Conservation (phyloP, 2,113 vertebrate species). For the Oncorhynchus masou region DNA sequence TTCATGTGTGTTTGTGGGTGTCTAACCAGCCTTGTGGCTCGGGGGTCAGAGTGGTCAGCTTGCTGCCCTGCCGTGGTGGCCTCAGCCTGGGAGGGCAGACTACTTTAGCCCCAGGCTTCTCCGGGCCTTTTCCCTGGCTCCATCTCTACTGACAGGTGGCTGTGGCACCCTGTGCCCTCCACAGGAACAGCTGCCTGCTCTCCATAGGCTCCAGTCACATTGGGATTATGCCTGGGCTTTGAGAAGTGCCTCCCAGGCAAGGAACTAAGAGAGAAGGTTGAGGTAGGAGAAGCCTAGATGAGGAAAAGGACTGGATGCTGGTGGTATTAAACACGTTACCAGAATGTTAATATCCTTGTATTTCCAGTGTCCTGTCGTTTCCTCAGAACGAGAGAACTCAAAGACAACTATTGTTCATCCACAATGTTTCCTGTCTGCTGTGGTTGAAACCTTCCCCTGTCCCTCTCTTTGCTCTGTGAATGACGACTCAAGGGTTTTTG, state of each 20-base stretch:
- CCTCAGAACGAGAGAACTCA: not conserved
- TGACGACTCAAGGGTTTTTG: no score
- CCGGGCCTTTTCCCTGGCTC: conserved; percentile 53
- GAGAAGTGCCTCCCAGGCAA: conserved; percentile 48
- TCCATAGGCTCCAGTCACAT: conserved; percentile 43
- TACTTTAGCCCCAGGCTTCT: conserved; percentile 64
- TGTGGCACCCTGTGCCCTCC: conserved; percentile 50
- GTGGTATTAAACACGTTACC: not conserved
- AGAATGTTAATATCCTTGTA: not conserved
- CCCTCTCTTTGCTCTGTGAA: not conserved
- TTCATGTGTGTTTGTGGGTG: conserved; percentile 34
- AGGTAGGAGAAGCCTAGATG: not conserved
- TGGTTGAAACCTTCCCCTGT: conserved; percentile 9
- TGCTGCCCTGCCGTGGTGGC: conserved; percentile 46
- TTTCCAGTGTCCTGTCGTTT: not conserved
- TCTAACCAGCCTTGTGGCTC: conserved; percentile 36
- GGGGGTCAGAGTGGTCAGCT: conserved; percentile 52
- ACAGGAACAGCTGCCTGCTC: conserved; percentile 28
- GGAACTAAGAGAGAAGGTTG: conserved; percentile 8
- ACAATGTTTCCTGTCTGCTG: not conserved
- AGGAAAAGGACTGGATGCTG: not conserved
- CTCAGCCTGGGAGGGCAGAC: conserved; percentile 53
- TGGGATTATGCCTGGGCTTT: conserved; percentile 37
- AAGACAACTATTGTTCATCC: not conserved
- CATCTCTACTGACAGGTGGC: conserved; percentile 51